phyloP scores from a whole-genome alignment of 2,113 vertebrate species.

The Dicerorhinus sumatrensis region DNA sequence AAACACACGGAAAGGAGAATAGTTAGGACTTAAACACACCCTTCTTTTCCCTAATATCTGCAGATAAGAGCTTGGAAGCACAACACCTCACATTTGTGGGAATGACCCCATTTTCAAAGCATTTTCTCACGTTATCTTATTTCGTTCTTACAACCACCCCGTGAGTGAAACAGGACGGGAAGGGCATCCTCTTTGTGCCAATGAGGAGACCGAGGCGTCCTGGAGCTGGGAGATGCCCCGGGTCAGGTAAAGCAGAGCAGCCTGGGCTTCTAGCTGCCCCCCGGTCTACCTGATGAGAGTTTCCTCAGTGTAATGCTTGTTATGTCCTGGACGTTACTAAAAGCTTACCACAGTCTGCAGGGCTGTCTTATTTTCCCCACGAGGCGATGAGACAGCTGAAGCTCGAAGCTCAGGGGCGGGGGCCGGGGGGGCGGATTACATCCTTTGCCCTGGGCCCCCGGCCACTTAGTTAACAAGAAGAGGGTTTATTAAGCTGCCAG shows the following conservation, averaged over 20 bases:
- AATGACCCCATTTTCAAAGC: rapidly evolving
- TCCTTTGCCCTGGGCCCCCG: background rate
- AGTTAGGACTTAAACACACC: rapidly evolving
- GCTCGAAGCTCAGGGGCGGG: background rate
- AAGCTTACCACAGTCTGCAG: rapidly evolving
- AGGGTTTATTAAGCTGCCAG: rapidly evolving
- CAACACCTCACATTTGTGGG: rapidly evolving
- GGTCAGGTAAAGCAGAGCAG: rapidly evolving
- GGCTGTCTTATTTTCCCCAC: rapidly evolving
- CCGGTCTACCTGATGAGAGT: rapidly evolving
- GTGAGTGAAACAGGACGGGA: rapidly evolving
- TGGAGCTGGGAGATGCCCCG: rapidly evolving
- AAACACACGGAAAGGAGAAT: rapidly evolving
- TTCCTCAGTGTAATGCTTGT: background rate
- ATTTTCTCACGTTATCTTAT: rapidly evolving
- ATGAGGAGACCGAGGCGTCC: rapidly evolving
- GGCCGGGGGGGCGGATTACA: rapidly evolving
- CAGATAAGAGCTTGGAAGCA: rapidly evolving
- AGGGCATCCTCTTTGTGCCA: too few relatives aligned
- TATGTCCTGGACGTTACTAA: rapidly evolving
- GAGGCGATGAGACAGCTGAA: rapidly evolving
- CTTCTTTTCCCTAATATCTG: background rate
- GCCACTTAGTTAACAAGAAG: background rate
- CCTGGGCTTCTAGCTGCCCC: rapidly evolving
- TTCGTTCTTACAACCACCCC: rapidly evolving